phyloP scores from a whole-genome alignment of 2,797 vertebrate species.

The Sebastes nivosus region DNA sequence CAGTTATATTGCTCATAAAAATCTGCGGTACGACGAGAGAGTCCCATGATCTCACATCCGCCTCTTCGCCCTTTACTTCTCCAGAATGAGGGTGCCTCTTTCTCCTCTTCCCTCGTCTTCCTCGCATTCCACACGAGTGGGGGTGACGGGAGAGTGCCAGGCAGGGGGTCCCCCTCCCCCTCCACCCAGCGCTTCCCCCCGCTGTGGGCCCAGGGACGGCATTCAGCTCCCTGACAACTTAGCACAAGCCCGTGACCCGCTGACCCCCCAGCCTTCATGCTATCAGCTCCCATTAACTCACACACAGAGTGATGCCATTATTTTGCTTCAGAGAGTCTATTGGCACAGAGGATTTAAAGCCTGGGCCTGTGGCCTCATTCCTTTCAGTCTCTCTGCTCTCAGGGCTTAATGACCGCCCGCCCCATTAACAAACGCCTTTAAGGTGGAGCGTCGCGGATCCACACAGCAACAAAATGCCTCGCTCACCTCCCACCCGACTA shows the following conservation, averaged over 20 bases:
- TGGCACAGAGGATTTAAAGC: conserved; percentile 84
- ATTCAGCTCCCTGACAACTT: conserved; percentile 90
- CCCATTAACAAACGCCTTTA: conserved; percentile 83
- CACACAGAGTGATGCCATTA: conserved; percentile 86
- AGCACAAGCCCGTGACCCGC: conserved; percentile 82
- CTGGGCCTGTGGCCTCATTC: conserved; percentile 79
- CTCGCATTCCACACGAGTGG: conserved; percentile 76
- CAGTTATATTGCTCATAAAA: conserved; percentile 46
- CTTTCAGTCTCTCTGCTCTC: conserved; percentile 85
- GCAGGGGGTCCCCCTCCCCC: conserved; percentile 74
- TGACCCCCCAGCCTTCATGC: conserved; percentile 86
- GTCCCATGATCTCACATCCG: conserved; percentile 68
- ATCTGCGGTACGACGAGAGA: conserved; percentile 17
- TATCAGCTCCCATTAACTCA: conserved; percentile 91
- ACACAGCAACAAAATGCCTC: conserved; percentile 68
- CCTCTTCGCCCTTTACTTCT: conserved; percentile 47
- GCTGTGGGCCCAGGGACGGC: conserved; percentile 74
- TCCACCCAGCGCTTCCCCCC: conserved; percentile 64
- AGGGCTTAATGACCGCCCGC: conserved; percentile 75
- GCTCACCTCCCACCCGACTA: conserved; percentile 58
- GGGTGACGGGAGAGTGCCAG: conserved; percentile 64
- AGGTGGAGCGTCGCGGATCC: conserved; percentile 74
- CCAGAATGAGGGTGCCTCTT: conserved; percentile 42
- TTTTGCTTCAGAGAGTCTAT: conserved; percentile 88
- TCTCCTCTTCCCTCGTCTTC: conserved; percentile 53